These are phyloP conservation scores for Teinopalpus imperialis DNA, from an alignment of 2,888 invertebrate species.

Conservation along the genomic window DNA sequence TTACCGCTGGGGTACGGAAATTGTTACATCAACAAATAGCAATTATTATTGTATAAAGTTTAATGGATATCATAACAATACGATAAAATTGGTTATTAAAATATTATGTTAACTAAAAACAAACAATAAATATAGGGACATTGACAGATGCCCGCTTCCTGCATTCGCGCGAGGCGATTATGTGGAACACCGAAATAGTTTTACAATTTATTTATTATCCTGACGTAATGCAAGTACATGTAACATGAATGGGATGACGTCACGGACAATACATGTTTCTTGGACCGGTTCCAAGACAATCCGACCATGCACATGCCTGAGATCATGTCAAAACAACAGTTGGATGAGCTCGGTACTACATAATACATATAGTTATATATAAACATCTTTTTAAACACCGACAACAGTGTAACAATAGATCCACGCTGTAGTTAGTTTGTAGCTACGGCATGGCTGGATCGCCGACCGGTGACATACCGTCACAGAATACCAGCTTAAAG, in stretches of 20 bases:
- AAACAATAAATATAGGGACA: slow-evolving; percentile 4
- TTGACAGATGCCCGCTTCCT: slow-evolving; percentile 9
- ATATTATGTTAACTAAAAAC: neutral
- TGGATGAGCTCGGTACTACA: slow-evolving; percentile 4
- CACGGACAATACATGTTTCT: slow-evolving; percentile 14
- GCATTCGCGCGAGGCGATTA: slow-evolving; percentile 1
- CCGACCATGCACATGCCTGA: slow-evolving; percentile 9
- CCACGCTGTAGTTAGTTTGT: too few relatives aligned
- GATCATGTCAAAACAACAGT: slow-evolving; percentile 25
- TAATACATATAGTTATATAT: slow-evolving; percentile 1
- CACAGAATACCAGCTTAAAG: too few relatives aligned
- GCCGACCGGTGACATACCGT: too few relatives aligned
- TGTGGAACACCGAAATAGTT: slow-evolving; percentile 15
- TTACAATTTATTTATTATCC: slow-evolving; percentile 16
- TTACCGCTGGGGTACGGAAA: too few relatives aligned
- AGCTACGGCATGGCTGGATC: too few relatives aligned
- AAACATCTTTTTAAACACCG: too few relatives aligned
- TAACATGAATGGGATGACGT: slow-evolving; percentile 25
- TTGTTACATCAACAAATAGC: too few relatives aligned
- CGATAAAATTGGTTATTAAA: too few relatives aligned
- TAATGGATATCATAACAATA: neutral
- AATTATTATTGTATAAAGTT: too few relatives aligned
- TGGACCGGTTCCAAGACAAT: slow-evolving; percentile 21
- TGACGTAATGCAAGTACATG: slow-evolving; percentile 11
- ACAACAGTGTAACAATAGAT: too few relatives aligned